phyloP scores from a whole-genome alignment of 2,113 vertebrate species.

The Vulpes lagopus region DNA sequence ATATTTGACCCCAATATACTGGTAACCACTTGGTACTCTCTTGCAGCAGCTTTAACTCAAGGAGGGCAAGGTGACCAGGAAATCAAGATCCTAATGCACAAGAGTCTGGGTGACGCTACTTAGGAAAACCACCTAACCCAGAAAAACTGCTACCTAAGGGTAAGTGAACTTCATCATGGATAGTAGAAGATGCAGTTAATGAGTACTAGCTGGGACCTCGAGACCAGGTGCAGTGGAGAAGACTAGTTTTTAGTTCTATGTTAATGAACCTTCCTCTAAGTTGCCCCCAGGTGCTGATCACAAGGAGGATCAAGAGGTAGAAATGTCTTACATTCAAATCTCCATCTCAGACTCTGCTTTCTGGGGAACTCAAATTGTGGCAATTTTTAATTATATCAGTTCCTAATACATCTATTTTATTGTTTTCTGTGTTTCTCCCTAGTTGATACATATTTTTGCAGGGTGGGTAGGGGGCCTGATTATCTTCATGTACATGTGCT shows the following conservation, averaged over 20 bases:
- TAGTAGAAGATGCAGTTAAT: background rate
- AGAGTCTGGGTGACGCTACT: background rate
- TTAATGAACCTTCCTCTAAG: background rate
- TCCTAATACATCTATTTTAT: background rate
- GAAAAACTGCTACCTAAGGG: background rate
- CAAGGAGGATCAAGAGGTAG: background rate
- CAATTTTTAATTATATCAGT: background rate
- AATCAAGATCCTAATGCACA: background rate
- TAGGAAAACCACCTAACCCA: background rate
- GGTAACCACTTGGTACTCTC: background rate
- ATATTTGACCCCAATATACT: background rate
- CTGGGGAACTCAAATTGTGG: background rate
- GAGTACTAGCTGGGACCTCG: background rate
- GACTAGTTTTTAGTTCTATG: background rate
- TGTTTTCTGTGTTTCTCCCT: background rate
- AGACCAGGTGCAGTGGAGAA: background rate
- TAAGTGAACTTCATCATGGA: no score
- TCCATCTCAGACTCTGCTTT: background rate
- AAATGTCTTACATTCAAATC: background rate
- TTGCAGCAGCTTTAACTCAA: background rate
- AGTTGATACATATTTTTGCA: background rate
- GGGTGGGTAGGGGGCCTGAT: background rate
- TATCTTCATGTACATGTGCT: background rate
- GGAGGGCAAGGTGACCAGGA: background rate
- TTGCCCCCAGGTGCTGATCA: background rate